Evolutionary conservation across 2,888 invertebrate genomes (phyloP), one percentile per base, ranked within the genome.

Genomic region (Phalera bucephala): DNA sequence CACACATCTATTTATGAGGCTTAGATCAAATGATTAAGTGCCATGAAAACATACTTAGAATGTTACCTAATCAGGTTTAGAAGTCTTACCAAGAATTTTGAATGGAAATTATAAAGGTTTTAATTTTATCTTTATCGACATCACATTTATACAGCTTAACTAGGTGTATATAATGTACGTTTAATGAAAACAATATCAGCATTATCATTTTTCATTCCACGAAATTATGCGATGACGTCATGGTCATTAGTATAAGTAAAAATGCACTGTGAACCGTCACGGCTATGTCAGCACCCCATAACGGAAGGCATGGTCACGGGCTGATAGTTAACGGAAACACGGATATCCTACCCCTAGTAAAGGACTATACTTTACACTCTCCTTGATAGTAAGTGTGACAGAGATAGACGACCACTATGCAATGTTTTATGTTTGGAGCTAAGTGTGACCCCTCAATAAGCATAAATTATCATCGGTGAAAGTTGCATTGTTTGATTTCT

Each of bases 231-330:
- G 5, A 40, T 68, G 66, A 71, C 72, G 74, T 75, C 69, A 72
- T 50, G 33, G 33, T 45, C 63, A 69, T 64, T 59, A 64, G 58
- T 59, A 56, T 57, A 57, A 51, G 49, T 25, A 25, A 25, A n/a
- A 27, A 27, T 4, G n/a, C 55, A 40, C 52, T 47, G 48, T 40
- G 45, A 45, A 46, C 38, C 69, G 74, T 73, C 72, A 78, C 72
- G 78, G 71, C 62, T 64, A 59, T 69, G 69, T 65, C 71, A 64
- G 65, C 72, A 58, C 58, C 73, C 75, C 74, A 65, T 58, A 61
- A 69, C 84, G 86, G 88, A 85, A 80, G 75, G 69, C 52, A 48
- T 65, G 75, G 88, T 86, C 88, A 86, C 80, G 87, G 80, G 64
- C 62, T 71, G 72, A 40, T 72, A 58, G 50, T 27, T 63, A 67